These are phyloP conservation scores for Drosophila multiciliata DNA, from an alignment of 2,888 invertebrate species.

Conservation along the genomic window DNA sequence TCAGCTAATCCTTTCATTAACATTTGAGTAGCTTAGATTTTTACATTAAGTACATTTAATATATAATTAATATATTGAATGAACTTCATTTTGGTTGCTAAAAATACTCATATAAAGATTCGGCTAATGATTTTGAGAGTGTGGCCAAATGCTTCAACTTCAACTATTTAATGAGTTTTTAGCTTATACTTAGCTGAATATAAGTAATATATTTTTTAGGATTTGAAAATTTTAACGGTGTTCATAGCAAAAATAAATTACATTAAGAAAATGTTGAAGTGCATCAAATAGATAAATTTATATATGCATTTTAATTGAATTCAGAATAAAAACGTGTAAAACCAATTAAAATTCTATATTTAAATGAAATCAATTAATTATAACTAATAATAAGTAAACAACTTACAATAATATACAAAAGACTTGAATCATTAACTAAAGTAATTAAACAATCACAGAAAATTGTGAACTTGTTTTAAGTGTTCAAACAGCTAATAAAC, in stretches of 20 bases:
- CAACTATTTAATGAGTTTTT: constrained; percentile 6
- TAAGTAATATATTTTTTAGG: neutral
- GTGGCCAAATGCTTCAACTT: constrained; percentile 4
- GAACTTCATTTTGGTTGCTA: neutral
- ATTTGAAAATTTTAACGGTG: neutral
- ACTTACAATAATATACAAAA: neutral
- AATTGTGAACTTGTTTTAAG: neutral
- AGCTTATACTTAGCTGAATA: neutral
- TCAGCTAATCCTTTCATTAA: neutral
- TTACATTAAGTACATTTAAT: neutral
- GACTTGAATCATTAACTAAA: neutral
- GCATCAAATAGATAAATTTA: neutral
- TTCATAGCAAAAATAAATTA: neutral
- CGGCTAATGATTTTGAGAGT: constrained; percentile 22
- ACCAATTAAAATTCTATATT: neutral
- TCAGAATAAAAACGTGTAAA: neutral
- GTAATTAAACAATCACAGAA: neutral
- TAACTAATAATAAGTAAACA: neutral
- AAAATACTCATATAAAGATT: neutral
- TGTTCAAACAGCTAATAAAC: neutral
- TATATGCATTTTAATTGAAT: neutral
- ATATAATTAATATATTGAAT: neutral
- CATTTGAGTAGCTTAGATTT: neutral
- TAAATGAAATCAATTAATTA: neutral
- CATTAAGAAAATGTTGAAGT: neutral